A percentile compares a stretch with the other conserved stretches of the same genome.
Evolutionary conservation across 2,113 vertebrate genomes (phyloP).

Genomic region (Neolamprologus sp.): DNA sequence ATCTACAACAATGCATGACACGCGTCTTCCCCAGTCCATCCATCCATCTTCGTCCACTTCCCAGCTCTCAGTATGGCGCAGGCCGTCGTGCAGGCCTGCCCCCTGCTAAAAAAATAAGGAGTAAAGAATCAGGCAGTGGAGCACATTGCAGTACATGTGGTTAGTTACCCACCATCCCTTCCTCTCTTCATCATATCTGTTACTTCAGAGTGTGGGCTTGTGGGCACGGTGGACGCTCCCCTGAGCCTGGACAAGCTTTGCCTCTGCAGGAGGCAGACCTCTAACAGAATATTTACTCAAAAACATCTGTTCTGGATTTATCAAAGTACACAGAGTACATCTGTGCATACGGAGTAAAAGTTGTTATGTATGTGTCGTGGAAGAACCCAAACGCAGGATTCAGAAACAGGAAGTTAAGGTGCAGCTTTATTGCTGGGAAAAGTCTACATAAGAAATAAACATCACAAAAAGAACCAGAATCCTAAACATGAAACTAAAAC

Average conservation of each 20-base stretch:
- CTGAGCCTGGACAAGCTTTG: background rate
- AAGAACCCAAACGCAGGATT: background rate
- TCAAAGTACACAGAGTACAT: background rate
- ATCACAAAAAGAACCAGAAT: background rate
- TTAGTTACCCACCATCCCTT: background rate
- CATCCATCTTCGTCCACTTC: background rate
- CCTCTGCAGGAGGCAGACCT: background rate
- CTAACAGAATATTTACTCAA: background rate
- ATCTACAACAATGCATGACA: background rate
- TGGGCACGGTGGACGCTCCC: background rate
- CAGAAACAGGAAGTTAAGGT: background rate
- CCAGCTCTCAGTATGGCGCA: background rate
- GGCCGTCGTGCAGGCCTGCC: accelerated
- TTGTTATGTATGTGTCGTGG: background rate
- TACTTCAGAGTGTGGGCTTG: background rate
- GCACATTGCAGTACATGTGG: background rate
- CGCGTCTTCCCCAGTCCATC: background rate
- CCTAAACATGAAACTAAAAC: accelerated
- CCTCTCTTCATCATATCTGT: background rate
- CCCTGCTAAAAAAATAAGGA: background rate
- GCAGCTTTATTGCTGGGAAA: background rate
- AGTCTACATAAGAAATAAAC: background rate
- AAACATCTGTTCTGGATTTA: background rate
- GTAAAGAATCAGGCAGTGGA: background rate
- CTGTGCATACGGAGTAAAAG: background rate